A percentile compares a stretch with the other conserved stretches of the same genome.
These are phyloP conservation scores for Oncorhynchus mykiss DNA, from an alignment of 2,113 vertebrate genomes.

Conservation along the genomic window DNA sequence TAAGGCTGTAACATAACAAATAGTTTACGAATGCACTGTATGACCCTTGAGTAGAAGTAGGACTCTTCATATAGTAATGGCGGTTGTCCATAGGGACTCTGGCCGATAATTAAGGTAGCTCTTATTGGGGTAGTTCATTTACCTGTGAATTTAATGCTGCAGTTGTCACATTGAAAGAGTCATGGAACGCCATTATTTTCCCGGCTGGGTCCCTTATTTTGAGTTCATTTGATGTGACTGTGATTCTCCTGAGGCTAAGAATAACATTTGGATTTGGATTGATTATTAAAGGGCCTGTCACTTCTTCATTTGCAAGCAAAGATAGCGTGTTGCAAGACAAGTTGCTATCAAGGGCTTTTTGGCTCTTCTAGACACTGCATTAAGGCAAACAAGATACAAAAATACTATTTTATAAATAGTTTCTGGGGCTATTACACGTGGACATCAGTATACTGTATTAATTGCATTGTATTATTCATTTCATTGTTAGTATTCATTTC, in stretches of 20 bases:
- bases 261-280: constrained; percentile 42
- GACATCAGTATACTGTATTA: too few species aligned
- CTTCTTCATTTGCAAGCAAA: constrained; percentile 31
- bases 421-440: too few species aligned
- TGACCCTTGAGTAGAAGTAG: constrained; percentile 14
- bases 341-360: constrained; percentile 21
- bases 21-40: neutral
- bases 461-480: too few species aligned
- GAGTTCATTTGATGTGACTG: constrained; percentile 41
- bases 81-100: constrained; percentile 35
- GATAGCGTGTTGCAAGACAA: constrained; percentile 10
- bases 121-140: constrained; percentile 12
- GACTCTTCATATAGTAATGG: constrained; percentile 8
- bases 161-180: constrained; percentile 30
- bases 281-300: constrained; percentile 35
- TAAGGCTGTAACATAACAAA: too few species aligned
- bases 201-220: constrained; percentile 26
- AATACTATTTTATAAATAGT: neutral
- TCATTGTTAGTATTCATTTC: too few species aligned
- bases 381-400: constrained; percentile 1
- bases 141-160: neutral
- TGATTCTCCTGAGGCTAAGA: constrained; percentile 46
- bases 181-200: constrained; percentile 25
- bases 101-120: constrained; percentile 45
- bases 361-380: constrained; percentile 12